These are phyloP conservation scores for Nowickia ferox DNA, from an alignment of 2,888 invertebrate genomes.

Conservation along the genomic window DNA sequence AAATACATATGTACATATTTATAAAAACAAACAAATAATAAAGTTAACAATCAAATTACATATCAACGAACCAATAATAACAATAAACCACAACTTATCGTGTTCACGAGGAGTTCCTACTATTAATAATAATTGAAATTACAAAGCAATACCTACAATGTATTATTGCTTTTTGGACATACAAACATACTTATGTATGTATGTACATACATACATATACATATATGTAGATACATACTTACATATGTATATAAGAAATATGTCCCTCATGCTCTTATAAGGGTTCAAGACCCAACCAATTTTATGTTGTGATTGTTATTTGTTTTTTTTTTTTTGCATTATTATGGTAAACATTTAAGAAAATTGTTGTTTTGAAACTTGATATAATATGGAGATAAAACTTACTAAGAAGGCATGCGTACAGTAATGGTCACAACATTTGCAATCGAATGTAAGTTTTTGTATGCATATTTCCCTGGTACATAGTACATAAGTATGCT, in stretches of 20 bases:
- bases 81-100: background rate
- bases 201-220: no score
- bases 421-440: no score
- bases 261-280: constrained; percentile 55
- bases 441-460: no score
- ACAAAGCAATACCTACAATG: constrained; percentile 50
- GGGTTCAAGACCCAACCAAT: constrained; percentile 50
- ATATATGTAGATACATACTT: no score
- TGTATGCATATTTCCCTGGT: no score
- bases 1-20: no score
- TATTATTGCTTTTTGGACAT: constrained; percentile 47
- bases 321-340: constrained; percentile 14
- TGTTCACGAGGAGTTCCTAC: constrained; percentile 9
- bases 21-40: no score
- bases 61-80: background rate
- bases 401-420: no score
- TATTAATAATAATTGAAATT: constrained; percentile 31
- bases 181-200: background rate
- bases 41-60: background rate
- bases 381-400: background rate
- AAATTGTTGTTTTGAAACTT: constrained; percentile 10
- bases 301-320: constrained; percentile 28
- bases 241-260: background rate
- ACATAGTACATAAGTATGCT: no score
- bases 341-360: constrained; percentile 24